phyloP scores from a whole-genome alignment of 2,888 invertebrate species.

The Yponomeuta malinellus region DNA sequence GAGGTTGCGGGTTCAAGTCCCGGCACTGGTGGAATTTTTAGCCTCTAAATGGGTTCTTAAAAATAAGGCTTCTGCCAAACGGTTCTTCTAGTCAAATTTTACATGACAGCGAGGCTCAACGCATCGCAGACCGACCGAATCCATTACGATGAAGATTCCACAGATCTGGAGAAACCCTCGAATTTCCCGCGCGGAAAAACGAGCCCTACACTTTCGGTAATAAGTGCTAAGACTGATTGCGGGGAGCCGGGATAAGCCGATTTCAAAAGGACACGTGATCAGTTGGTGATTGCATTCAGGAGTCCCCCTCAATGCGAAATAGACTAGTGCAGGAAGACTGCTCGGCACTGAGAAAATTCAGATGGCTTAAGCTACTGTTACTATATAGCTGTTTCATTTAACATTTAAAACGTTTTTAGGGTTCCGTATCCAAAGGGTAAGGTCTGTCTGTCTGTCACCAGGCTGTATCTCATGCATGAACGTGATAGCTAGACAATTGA shows the following conservation, averaged over 20 bases:
- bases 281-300: conserved; percentile 62
- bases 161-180: conserved; percentile 25
- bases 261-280: conserved; percentile 71
- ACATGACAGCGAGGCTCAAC: conserved; percentile 28
- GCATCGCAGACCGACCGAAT: conserved; percentile 31
- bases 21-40: too few relatives aligned
- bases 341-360: background rate
- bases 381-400: too few relatives aligned
- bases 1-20: too few relatives aligned
- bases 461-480: too few relatives aligned
- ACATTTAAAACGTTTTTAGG: too few relatives aligned
- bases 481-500: too few relatives aligned
- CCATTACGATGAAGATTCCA: conserved; percentile 39
- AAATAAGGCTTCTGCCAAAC: background rate
- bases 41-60: too few relatives aligned
- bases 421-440: too few relatives aligned
- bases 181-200: background rate
- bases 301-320: conserved; percentile 22
- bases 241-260: conserved; percentile 52
- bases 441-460: too few relatives aligned
- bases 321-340: background rate
- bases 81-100: conserved; percentile 24
- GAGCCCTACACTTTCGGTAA: background rate
- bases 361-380: background rate
- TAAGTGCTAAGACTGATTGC: conserved; percentile 13